phyloP scores from a whole-genome alignment of 2,113 vertebrate genomes.

The Helogale parvula region DNA sequence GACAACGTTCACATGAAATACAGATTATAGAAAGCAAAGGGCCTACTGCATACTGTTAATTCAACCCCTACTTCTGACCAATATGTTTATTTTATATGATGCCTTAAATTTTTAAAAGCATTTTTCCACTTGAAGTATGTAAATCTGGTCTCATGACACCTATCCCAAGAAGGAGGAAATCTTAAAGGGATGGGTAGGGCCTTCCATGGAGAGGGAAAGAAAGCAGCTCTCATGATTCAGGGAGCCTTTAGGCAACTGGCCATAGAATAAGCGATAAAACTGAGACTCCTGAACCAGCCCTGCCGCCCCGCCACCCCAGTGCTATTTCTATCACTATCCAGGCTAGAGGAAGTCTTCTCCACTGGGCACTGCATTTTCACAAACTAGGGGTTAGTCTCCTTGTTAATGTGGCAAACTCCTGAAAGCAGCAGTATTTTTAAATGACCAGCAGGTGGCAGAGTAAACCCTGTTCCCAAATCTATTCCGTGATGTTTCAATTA shows the following conservation, averaged over 20 bases:
- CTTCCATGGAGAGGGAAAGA: neutral
- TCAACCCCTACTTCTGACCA: neutral
- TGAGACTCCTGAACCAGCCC: neutral
- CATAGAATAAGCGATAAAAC: neutral
- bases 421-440: neutral
- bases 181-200: neutral
- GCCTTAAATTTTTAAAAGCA: neutral
- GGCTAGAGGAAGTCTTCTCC: neutral
- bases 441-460: conserved; percentile 74
- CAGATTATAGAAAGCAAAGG: neutral
- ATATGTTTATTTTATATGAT: neutral
- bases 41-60: neutral
- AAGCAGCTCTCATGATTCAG: neutral
- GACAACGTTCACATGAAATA: neutral
- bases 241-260: neutral
- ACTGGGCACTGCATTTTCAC: neutral
- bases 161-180: neutral
- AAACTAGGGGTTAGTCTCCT: neutral
- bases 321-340: neutral
- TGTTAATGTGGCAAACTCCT: fast-evolving
- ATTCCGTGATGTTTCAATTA: neutral
- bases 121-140: neutral
- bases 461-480: conserved; percentile 37
- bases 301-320: fast-evolving
- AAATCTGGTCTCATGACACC: neutral